Conservation (phyloP, 64 coral and sea anemone genomes). For the Hydrozoanthus tunicans region DNA sequence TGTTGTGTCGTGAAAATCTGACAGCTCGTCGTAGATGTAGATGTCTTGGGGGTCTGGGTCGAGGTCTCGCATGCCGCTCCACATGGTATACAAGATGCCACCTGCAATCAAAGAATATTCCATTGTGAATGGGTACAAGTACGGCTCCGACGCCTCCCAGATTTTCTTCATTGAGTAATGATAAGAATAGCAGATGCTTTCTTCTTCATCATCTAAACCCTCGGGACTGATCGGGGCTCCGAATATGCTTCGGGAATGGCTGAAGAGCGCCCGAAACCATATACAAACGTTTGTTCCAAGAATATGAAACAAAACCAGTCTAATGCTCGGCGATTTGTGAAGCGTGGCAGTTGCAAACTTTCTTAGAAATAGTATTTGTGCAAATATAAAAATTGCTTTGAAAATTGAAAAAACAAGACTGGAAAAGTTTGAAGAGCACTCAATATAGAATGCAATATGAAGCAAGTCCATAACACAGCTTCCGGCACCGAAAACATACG, state of each 20-base stretch:
- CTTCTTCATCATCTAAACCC: conserved; percentile 58
- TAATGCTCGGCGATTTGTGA: conserved; percentile 91
- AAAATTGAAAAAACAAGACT: conserved; percentile 94
- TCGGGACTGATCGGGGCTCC: conserved; percentile 53
- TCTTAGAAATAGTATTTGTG: conserved; percentile 93
- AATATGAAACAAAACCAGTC: conserved; percentile 95
- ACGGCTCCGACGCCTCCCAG: conserved; percentile 91
- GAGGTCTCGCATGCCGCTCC: conserved; percentile 93
- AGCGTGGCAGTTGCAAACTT: conserved; percentile 96
- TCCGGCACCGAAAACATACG: conserved; percentile 93
- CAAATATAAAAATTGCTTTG: conserved; percentile 92
- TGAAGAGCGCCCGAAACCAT: conserved; percentile 96
- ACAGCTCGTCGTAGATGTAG: conserved; percentile 97
- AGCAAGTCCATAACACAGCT: conserved; percentile 91
- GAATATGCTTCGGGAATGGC: conserved; percentile 86
- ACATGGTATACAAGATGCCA: conserved; percentile 95
- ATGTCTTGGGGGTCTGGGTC: conserved; percentile 98
- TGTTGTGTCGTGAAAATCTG: conserved; percentile 91
- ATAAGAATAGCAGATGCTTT: conserved; percentile 81
- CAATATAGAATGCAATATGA: conserved; percentile 96
- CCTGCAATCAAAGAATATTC: conserved; percentile 92
- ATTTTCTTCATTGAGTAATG: conserved; percentile 98
- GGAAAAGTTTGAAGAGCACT: conserved; percentile 89
- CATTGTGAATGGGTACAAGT: conserved; percentile 95
- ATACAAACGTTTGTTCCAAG: conserved; percentile 96